Percentiles rank a stretch among this genome's conserved stretches.
These are phyloP conservation scores for Sebastes jordani DNA, from an alignment of 2,797 vertebrate species.

Conservation along the genomic window DNA sequence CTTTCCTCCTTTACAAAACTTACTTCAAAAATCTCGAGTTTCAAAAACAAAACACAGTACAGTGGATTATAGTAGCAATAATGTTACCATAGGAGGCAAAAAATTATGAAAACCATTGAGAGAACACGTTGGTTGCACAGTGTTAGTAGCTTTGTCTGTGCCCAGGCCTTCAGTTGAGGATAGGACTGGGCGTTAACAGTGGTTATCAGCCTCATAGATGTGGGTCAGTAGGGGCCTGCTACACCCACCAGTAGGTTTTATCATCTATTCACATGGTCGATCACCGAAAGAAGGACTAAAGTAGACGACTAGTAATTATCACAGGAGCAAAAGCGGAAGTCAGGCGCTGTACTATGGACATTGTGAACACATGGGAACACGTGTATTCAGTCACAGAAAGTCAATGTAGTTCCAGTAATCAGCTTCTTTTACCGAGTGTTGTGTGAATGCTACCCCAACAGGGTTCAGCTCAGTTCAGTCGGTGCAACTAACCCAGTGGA, in stretches of 20 bases:
- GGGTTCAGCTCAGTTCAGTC: conserved; percentile 4
- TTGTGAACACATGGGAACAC: neutral
- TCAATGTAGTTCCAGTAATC: neutral
- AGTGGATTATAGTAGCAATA: neutral
- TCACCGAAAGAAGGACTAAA: too few relatives aligned
- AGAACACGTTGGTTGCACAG: neutral
- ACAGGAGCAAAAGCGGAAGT: too few relatives aligned
- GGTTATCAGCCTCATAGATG: neutral
- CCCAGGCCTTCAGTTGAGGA: neutral
- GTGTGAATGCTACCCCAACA: neutral
- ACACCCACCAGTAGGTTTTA: too few relatives aligned
- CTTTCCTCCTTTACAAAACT: neutral
- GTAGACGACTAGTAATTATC: too few relatives aligned
- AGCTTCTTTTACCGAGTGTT: neutral
- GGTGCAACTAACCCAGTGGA: conserved; percentile 8
- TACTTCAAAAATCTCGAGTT: neutral
- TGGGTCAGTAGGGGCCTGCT: neutral
- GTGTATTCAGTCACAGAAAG: neutral
- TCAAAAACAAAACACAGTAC: neutral
- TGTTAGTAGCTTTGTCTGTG: neutral
- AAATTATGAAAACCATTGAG: neutral
- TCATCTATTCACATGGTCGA: too few relatives aligned
- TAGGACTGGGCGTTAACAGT: neutral
- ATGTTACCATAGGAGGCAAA: neutral
- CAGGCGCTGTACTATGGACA: neutral